Evolutionary conservation across 2,888 invertebrate genomes (phyloP), one percentile per base, ranked within the genome.

Genomic region (Sesia apiformis): DNA sequence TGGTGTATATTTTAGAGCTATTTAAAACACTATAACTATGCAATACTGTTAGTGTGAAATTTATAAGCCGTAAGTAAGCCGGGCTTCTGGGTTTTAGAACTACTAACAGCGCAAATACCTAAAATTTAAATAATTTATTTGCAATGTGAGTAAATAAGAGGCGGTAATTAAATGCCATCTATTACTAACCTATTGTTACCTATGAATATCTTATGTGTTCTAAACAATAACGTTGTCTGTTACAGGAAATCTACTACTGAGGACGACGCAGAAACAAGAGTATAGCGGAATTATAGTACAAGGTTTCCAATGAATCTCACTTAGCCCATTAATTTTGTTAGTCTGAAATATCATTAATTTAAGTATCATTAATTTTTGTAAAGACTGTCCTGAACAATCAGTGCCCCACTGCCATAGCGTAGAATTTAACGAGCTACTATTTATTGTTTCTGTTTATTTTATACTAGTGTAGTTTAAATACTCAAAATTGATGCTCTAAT

Each of bases 211-310:
- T n/a, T n/a, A n/a, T n/a, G n/a, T n/a, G n/a, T n/a, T n/a, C n/a
- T n/a, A n/a, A n/a, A n/a, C 23, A 23, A 23, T 23, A 23, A 23
- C 23, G 0, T 64, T 49, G 54, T 50, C 56, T 57, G 46, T 78
- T 76, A 54, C 75, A 90, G 90, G 89, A 90, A 90, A 85, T 90
- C 90, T 87, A 88, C 88, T 86, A 90, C 87, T 84, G 90, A 90
- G 78, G 89, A 90, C 64, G 90, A 90, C 60, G 88, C 89, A 3
- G 90, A 90, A 64, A 90, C 90, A 53, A 81, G 89, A 79, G 90
- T 90, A 55, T 90, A 72, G 78, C 64, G 62, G 60, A 60, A 65
- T 63, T 64, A 70, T 76, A 82, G 81, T 84, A 85, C 84, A 87
- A 86, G 84, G 78, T 87, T 85, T 87, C 88, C 87, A 87, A 83